Base-by-base conservation (phyloP, 2,797 vertebrate species). In the Adrianichthys oophorus region DNA sequence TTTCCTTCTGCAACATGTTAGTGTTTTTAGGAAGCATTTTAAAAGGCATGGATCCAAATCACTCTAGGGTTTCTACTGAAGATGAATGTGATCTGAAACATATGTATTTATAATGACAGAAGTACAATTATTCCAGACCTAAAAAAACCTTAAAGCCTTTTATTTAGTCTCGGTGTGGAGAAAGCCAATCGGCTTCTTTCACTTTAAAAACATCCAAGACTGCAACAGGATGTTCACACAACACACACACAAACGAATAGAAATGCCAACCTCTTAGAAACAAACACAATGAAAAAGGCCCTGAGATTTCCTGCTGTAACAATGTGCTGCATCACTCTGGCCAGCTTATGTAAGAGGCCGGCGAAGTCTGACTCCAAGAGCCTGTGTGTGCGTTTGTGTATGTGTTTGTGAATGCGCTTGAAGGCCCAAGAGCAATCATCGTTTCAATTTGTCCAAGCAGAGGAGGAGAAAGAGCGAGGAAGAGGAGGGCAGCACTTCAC, bases 251-350 rank as follows among this genome's bases (percentile, higher is more conserved):
- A 14, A 59, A 26, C 70, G 70, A 76, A 80, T 76, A 68, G 77
- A 83, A 82, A 75, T 78, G 65, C 64, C 74, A 79, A 72, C 78
- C 82, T 86, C 82, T 85, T 81, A 86, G 79, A 84, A 86, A 81
- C 81, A 80, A 86, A 83, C 80, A 87, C 82, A 87, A 88, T 80
- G 65, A 70, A 72, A 80, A 72, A 10, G 65, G 52, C 78, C 81
- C 62, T 16, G 72, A 74, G 74, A 85, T 83, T 88, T 90, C 86
- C 87, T 88, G 86, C 79, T 79, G 23, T 77, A 86, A 86, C 85
- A 89, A 87, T 87, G 67, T 77, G 75, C 85, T 81, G 76, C 55
- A 84, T 86, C 82, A 80, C 78, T 82, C 69, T 37, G 70, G 52
- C 4, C 48, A 54, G 73, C 77, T 89, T 87, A 88, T 70, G 73